phyloP scores from a whole-genome alignment of 2,797 vertebrate genomes.

The Betta splendens region DNA sequence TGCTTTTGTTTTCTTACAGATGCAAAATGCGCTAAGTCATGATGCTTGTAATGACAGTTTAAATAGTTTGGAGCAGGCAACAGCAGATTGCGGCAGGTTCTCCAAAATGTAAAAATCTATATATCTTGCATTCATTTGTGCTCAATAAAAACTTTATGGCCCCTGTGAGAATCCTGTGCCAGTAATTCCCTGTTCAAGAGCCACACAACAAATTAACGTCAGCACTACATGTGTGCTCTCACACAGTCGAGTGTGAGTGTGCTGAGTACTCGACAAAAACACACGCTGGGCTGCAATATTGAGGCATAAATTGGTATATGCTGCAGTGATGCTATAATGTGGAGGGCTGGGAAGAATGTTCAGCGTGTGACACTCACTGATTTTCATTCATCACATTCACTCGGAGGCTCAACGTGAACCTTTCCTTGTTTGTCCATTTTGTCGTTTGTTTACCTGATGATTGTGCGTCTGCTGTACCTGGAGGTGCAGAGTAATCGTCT shows the following conservation, averaged over 20 bases:
- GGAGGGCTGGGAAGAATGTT: slow-evolving; percentile 22
- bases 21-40: slow-evolving; percentile 23
- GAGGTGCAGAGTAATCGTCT: neutral
- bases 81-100: neutral
- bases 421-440: slow-evolving; percentile 17
- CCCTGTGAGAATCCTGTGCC: slow-evolving; percentile 32
- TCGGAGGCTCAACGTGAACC: neutral
- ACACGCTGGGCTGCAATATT: slow-evolving; percentile 26
- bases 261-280: slow-evolving; percentile 15
- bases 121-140: slow-evolving; percentile 27
- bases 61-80: slow-evolving; percentile 28
- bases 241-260: neutral
- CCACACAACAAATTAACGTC: slow-evolving; percentile 7
- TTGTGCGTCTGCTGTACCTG: slow-evolving; percentile 3
- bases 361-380: slow-evolving; percentile 14
- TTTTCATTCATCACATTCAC: slow-evolving; percentile 24
- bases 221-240: slow-evolving; percentile 11
- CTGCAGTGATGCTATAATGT: slow-evolving; percentile 19
- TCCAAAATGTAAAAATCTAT: slow-evolving; percentile 14
- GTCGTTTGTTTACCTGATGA: slow-evolving; percentile 16
- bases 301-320: slow-evolving; percentile 22
- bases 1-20: slow-evolving; percentile 32
- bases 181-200: slow-evolving; percentile 18
- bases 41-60: slow-evolving; percentile 7
- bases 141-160: slow-evolving; percentile 44